These are phyloP conservation scores for Ariopsis seemanni DNA, from an alignment of 2,113 vertebrate species.

Conservation along the genomic window DNA sequence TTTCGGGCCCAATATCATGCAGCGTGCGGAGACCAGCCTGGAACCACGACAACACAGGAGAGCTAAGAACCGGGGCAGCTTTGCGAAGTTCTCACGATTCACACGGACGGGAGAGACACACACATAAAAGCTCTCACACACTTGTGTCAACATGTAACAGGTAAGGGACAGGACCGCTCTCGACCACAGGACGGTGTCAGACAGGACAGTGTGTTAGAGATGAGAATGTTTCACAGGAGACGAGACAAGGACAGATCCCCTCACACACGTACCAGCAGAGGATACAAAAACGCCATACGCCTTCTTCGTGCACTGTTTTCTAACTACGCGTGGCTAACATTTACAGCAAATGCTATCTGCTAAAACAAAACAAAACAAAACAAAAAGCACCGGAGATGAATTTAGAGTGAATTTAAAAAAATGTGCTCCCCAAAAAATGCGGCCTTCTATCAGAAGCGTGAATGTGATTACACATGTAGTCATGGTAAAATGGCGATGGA, in stretches of 20 bases:
- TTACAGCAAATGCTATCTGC: constrained; percentile 6
- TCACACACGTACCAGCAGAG: background rate
- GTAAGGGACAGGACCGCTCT: constrained; percentile 25
- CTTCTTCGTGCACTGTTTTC: background rate
- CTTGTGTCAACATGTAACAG: constrained; percentile 20
- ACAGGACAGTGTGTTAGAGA: constrained; percentile 64
- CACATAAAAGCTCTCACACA: constrained; percentile 50
- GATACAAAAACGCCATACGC: background rate
- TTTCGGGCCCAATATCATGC: constrained; percentile 99
- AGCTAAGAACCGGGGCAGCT: constrained; percentile 64
- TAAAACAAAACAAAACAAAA: constrained; percentile 9
- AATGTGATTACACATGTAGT: constrained; percentile 16
- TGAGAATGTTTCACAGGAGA: constrained; percentile 62
- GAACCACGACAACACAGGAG: constrained; percentile 84
- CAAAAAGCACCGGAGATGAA: background rate
- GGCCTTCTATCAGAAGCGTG: background rate
- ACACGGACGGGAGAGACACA: constrained; percentile 33
- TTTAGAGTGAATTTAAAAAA: constrained; percentile 10
- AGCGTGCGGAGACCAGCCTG: constrained; percentile 99
- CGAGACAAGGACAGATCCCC: constrained; percentile 53
- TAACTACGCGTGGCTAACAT: background rate
- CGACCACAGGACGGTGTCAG: constrained; percentile 49
- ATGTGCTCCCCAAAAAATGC: constrained; percentile 1
- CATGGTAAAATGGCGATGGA: constrained; percentile 32
- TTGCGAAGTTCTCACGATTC: constrained; percentile 49